These are phyloP conservation scores for Polyergus mexicanus DNA, from an alignment of 1,140 invertebrate genomes.

Conservation along the genomic window DNA sequence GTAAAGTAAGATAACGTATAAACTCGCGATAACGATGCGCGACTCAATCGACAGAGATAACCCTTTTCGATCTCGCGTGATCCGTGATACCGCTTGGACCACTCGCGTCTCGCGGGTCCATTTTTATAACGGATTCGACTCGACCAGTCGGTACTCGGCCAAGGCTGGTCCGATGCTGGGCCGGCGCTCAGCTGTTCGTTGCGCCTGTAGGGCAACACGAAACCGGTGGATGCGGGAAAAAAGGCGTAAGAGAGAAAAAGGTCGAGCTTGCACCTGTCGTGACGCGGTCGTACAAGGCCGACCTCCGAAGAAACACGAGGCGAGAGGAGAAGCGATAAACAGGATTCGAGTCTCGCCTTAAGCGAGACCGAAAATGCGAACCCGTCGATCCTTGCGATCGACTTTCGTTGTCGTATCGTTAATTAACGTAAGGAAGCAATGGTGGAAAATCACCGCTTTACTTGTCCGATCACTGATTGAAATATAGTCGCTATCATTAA, in stretches of 20 bases:
- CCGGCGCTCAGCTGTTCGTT: constrained; percentile 75
- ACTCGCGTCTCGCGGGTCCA: constrained; percentile 14
- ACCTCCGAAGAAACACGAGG: constrained; percentile 75
- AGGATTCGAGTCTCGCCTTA: constrained; percentile 80
- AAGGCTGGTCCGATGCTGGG: constrained; percentile 77
- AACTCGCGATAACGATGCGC: not conserved
- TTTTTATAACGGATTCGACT: constrained; percentile 49
- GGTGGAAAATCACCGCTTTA: not conserved
- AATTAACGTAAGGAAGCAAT: constrained; percentile 24
- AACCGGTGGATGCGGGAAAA: constrained; percentile 66
- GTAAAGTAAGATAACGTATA: not conserved
- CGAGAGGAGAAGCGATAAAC: constrained; percentile 70
- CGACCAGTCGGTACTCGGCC: constrained; percentile 72
- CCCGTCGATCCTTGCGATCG: constrained; percentile 64
- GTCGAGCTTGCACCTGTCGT: constrained; percentile 82
- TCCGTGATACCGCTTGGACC: constrained; percentile 2
- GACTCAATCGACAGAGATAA: not conserved
- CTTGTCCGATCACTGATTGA: too few species aligned
- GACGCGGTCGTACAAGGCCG: constrained; percentile 84
- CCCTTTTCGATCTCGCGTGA: not conserved
- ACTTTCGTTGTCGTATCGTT: constrained; percentile 39
- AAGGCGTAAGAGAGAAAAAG: constrained; percentile 69
- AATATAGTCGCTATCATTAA: too few species aligned
- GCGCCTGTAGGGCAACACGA: constrained; percentile 65
- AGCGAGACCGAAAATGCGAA: constrained; percentile 76